Evolutionary conservation across 2,888 invertebrate species (phyloP), one percentile per base, ranked within the genome.

Genomic region (Agonopterix alstromeriana): DNA sequence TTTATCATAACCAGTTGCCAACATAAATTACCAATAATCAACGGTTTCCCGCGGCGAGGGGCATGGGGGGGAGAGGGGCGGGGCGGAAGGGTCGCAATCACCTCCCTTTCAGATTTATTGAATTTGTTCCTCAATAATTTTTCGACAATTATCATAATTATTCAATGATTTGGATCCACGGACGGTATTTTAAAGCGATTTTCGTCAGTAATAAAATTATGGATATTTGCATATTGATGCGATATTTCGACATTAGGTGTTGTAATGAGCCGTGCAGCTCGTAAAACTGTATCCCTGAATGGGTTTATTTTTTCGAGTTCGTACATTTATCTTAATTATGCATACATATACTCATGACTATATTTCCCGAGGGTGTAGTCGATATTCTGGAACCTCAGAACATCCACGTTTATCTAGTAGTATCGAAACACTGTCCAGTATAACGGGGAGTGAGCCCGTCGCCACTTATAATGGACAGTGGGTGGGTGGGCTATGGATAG

Each of bases 71-170:
- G 40, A 51, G 53, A 47, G 47, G 45, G 27, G 42, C 36, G 42
- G 35, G 46, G 45, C 27, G 27, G 27, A 27, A 27, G 27, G 27
- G 8, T 10, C 36, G 10, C 44, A 12, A 42, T 68, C 70, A 57
- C 59, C 61, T 59, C 61, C 12, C 58, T 60, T 60, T 58, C 57
- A 58, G 71, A 71, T 75, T 68, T 72, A 74, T 73, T 64, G 67
- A 67, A 67, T 65, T 65, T 58, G 60, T 60, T 62, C 67, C 63
- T 59, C 68, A 67, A 70, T 75, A 71, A 67, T 77, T 74, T 71
- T 70, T 68, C 57, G 61, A 57, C 68, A 76, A 81, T 81, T 81
- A 82, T 70, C 79, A 81, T 82, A 82, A 82, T 82, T 78, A 81
- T 81, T 82, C 77, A 81, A 82, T 79, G 79, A 70, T 59, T 70